A percentile compares a stretch with the other conserved stretches of the same genome.
These are phyloP conservation scores for Ferrisia virgata DNA, from an alignment of 2,888 invertebrate species.

Conservation along the genomic window DNA sequence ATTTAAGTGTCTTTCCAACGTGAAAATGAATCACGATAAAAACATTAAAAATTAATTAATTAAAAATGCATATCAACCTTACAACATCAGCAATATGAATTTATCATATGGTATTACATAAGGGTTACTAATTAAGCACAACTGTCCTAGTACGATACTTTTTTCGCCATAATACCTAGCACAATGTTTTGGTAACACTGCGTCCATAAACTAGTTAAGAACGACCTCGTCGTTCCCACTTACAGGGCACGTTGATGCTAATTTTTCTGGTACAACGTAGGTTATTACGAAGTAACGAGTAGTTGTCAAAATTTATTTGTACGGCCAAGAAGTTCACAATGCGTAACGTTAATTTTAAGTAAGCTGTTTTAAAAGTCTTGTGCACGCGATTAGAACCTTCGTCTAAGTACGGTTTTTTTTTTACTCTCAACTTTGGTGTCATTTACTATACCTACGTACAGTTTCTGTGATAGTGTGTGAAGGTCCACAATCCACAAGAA, in stretches of 20 bases:
- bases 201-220: background rate
- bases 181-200: background rate
- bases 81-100: too few relatives aligned
- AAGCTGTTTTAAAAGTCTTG: background rate
- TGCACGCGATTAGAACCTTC: background rate
- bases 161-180: background rate
- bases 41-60: too few relatives aligned
- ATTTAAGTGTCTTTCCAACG: too few relatives aligned
- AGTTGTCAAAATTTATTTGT: slow-evolving; percentile 16
- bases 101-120: too few relatives aligned
- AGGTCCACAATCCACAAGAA: background rate
- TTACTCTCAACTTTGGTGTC: background rate
- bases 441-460: background rate
- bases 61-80: too few relatives aligned
- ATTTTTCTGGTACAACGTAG: background rate
- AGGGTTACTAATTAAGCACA: too few relatives aligned
- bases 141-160: background rate
- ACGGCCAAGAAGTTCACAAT: background rate
- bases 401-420: background rate
- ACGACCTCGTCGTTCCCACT: background rate
- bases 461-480: background rate
- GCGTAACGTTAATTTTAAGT: background rate
- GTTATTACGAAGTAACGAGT: slow-evolving; percentile 1
- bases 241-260: background rate
- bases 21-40: too few relatives aligned